Conservation (phyloP, 2,888 invertebrate genomes). For the Leptothorax acervorum region DNA sequence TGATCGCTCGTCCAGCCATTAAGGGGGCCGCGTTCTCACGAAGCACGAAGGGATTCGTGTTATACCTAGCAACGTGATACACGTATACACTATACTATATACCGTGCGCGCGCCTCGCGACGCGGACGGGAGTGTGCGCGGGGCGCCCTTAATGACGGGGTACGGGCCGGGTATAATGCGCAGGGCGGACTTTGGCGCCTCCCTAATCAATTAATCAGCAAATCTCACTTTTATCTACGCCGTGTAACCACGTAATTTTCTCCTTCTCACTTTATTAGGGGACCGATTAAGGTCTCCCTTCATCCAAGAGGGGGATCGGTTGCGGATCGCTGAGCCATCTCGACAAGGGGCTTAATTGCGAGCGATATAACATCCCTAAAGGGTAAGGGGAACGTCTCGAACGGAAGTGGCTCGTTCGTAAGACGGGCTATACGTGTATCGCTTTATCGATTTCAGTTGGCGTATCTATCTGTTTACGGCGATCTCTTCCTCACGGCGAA, state of each 20-base stretch:
- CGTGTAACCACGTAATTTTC: constrained; percentile 74
- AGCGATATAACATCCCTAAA: constrained; percentile 43
- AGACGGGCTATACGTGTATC: constrained; percentile 27
- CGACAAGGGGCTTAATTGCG: constrained; percentile 69
- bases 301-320: constrained; percentile 23
- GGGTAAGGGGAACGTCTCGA: constrained; percentile 23
- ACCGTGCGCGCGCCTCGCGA: constrained; percentile 42
- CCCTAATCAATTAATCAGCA: constrained; percentile 85
- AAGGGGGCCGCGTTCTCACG: constrained; percentile 69
- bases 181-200: constrained; percentile 82
- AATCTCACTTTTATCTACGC: constrained; percentile 81
- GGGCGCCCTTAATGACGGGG: constrained; percentile 80
- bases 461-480: constrained; percentile 37
- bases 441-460: constrained; percentile 39
- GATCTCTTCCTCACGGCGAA: constrained; percentile 40
- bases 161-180: constrained; percentile 77
- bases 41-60: constrained; percentile 73
- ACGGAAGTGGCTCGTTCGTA: constrained; percentile 65
- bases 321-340: constrained; percentile 53
- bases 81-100: not conserved
- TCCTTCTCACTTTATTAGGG: constrained; percentile 77
- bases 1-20: constrained; percentile 19
- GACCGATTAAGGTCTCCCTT: constrained; percentile 71
- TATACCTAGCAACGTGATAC: constrained; percentile 1
- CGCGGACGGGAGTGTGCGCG: constrained; percentile 51